phyloP scores from a whole-genome alignment of 1,140 invertebrate genomes.

The Solenopsis invicta region DNA sequence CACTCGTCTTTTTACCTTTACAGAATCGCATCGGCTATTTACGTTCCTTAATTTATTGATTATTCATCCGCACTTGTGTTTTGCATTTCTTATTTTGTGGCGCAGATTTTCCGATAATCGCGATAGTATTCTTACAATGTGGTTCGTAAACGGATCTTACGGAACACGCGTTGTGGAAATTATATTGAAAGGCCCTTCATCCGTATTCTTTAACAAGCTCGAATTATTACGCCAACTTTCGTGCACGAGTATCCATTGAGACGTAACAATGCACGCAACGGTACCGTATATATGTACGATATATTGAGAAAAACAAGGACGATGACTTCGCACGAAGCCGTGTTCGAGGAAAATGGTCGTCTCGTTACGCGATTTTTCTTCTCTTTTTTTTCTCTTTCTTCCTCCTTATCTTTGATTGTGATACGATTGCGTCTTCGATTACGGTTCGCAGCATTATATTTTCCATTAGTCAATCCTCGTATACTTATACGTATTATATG shows the following conservation, averaged over 20 bases:
- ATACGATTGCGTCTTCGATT: not conserved
- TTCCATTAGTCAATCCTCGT: slow-evolving; percentile 26
- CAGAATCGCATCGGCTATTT: not conserved
- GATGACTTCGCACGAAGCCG: slow-evolving; percentile 51
- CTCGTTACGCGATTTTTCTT: slow-evolving; percentile 25
- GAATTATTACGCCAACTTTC: slow-evolving; percentile 64
- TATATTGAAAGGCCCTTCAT: slow-evolving; percentile 54
- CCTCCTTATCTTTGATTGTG: slow-evolving; percentile 1
- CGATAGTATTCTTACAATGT: slow-evolving; percentile 18
- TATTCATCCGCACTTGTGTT: not conserved
- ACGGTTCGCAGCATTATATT: not conserved
- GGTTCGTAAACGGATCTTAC: slow-evolving; percentile 33
- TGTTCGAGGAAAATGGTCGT: slow-evolving; percentile 26
- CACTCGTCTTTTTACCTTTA: not conserved
- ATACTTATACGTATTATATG: slow-evolving; percentile 2
- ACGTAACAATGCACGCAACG: slow-evolving; percentile 72
- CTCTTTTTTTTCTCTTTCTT: not conserved
- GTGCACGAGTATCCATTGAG: slow-evolving; percentile 70
- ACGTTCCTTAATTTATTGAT: slow-evolving; percentile 1
- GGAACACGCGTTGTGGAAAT: slow-evolving; percentile 30
- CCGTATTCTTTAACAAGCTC: slow-evolving; percentile 61
- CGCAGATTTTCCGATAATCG: slow-evolving; percentile 25
- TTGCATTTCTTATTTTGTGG: not conserved
- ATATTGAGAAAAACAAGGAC: slow-evolving; percentile 50
- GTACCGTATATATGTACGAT: slow-evolving; percentile 55